Evolutionary conservation across 2,888 invertebrate species (phyloP), one percentile per base, ranked within the genome.

Genomic region (Limnephilus lunatus): DNA sequence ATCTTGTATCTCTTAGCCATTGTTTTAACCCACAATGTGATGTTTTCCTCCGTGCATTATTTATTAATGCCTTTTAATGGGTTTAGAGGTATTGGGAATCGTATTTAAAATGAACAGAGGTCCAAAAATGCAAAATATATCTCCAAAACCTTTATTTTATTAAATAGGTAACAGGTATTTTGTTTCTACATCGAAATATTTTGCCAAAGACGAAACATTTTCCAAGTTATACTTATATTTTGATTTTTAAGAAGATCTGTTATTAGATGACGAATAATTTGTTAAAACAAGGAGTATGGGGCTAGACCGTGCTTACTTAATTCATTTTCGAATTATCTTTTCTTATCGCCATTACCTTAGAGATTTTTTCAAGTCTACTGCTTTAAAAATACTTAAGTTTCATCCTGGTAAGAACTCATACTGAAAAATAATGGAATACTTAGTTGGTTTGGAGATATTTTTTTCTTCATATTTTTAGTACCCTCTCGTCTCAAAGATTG

Each of bases 21-120:
- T 89, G 89, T 89, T 89, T 89, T 81, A 81, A 30, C 30, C 89
- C 31, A 32, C 11, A 9, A 81, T 44, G 87, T 89, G 88, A 89
- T 80, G 83, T 88, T 88, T 91, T 68, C 91, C 88, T 89, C 68
- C 35, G 89, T 88, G 82, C 88, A 88, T 88, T 83, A 91, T 86
- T 30, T 44, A 86, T 86, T 48, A 48, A 48, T 30, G 48, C 25
- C 86, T n/a, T 14, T 48, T 86, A 48, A 44, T 35, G 15, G 35
- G 35, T 35, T 32, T 35, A 32, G 83, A 25, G 32, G 31, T 39
- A 14, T 30, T 39, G 30, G 9, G 25, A 9, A 9, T n/a, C 25
- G 25, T n/a, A 68, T 5, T 68, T 68, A 9, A 25, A n/a, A 9
- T 7, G 9, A 25, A 68, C 68, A 1, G 25, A 68, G 25, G 9